These are phyloP conservation scores for Scaptomyza hsui DNA, from an alignment of 1,140 invertebrate genomes.

Conservation along the genomic window DNA sequence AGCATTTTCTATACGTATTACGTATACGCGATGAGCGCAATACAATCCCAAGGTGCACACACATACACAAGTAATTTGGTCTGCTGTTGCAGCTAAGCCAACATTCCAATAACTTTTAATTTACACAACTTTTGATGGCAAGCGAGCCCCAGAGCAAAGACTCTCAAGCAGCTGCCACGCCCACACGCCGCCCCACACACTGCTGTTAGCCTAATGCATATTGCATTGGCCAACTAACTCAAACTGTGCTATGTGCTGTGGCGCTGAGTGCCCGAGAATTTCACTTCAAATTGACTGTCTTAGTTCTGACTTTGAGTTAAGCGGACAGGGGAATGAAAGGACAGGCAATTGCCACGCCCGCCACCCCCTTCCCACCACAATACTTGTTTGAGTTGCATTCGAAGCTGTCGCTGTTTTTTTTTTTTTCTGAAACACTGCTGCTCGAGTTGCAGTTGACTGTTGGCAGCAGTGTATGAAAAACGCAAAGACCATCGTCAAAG, in stretches of 20 bases:
- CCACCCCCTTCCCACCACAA: conserved; percentile 17
- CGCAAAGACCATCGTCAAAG: conserved; percentile 52
- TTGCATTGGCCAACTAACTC: conserved; percentile 61
- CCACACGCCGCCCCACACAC: not conserved
- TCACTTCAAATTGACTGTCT: conserved; percentile 60
- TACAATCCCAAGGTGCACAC: conserved; percentile 3
- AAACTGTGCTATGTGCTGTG: conserved; percentile 8
- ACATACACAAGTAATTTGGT: conserved; percentile 7
- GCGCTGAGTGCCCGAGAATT: conserved; percentile 37
- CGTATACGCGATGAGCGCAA: not conserved
- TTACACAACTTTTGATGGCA: conserved; percentile 30
- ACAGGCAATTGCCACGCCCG: not conserved
- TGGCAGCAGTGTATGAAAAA: conserved; percentile 49
- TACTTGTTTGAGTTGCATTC: conserved; percentile 67
- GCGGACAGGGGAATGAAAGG: conserved; percentile 10
- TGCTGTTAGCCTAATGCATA: conserved; percentile 54
- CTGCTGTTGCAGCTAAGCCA: conserved; percentile 19
- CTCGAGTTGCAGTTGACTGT: conserved; percentile 29
- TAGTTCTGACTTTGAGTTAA: conserved; percentile 60
- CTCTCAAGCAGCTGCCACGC: conserved; percentile 7
- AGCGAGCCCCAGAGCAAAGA: conserved; percentile 11
- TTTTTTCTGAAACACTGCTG: conserved; percentile 21
- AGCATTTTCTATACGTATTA: not conserved
- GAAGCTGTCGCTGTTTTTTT: conserved; percentile 4
- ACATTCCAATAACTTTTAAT: conserved; percentile 61